Evolutionary conservation across 2,888 invertebrate genomes (phyloP).

Genomic region (Conomelus anceps): DNA sequence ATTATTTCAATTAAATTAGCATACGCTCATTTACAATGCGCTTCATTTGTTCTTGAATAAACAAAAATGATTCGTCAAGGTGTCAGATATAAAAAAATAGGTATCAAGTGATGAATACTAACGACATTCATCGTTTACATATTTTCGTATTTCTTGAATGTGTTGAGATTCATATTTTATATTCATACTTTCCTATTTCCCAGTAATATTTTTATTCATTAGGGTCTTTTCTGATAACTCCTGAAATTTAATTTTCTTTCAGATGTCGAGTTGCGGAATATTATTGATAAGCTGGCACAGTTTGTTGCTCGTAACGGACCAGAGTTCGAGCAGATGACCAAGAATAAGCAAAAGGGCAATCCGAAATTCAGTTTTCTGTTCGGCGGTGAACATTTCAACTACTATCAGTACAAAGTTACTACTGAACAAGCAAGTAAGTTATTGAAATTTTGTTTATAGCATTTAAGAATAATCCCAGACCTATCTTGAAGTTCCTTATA

Average conservation of each 20-base stretch:
- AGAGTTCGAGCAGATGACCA: conserved; percentile 99
- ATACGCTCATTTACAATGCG: no score
- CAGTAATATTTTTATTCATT: no score
- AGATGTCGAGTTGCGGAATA: conserved; percentile 93
- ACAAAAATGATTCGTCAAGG: no score
- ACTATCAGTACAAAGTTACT: conserved; percentile 94
- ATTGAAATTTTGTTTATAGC: no score
- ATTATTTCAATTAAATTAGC: no score
- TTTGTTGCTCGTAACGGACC: conserved; percentile 99
- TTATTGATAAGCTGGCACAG: conserved; percentile 97
- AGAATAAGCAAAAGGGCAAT: conserved; percentile 96
- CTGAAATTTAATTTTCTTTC: conserved; percentile 4
- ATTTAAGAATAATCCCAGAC: background rate
- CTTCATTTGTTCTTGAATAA: no score
- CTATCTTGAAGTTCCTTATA: background rate
- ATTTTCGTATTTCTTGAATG: no score
- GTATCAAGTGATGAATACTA: no score
- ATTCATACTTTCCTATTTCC: no score
- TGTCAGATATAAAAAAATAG: no score
- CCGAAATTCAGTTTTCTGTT: conserved; percentile 95
- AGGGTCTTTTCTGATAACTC: background rate
- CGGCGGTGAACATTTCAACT: conserved; percentile 91
- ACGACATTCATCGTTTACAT: no score
- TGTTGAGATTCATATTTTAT: no score
- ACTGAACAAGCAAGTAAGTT: conserved; percentile 88